Evolutionary conservation across 1,140 invertebrate species (phyloP), one percentile per base, ranked within the genome.

Genomic region (Cyrtorhinus lividipennis): DNA sequence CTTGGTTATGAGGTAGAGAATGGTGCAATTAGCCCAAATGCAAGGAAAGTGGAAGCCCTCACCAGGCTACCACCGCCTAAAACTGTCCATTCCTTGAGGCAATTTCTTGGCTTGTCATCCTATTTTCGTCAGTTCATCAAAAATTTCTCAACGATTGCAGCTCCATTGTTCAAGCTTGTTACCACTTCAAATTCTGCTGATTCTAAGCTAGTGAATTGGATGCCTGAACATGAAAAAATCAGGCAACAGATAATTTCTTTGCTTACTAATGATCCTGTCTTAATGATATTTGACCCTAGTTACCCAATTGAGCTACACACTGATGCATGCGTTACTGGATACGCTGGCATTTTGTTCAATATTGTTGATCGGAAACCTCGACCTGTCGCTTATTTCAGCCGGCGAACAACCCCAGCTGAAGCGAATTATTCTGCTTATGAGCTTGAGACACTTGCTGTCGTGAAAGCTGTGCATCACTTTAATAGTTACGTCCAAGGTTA

Each of bases 211-310:
- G 24, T 56, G 26, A 20, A 15, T 53, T 62, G 64, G 38, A 5
- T 45, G 2, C 27, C 23, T 58, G 56, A 58, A 27, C 25, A 65
- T 1, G 45, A 64, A 44, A 24, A 56, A 22, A 25, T 46, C 2
- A 56, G 23, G 48, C 22, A 15, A 23, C 12, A 38, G 5, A 27
- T 64, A 2, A 58, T 58, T 22, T 8, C 20, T 2, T 20, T 8
- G 2, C 60, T 70, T 1, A 68, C 65, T 0, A 62, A 27, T 48
- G 46, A 63, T 12, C 73, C 72, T 8, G 66, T 75, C 5, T 61
- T 75, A 13, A 62, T 46, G 15, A 73, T 75, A 25, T 75, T 69
- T 61, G 65, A 73, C 61, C 70, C 69, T 5, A 60, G 67, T 24
- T 58, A 59, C 12, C 61, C 66, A 1, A 72, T 69, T 0, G 71